Evolutionary conservation across 2,113 vertebrate genomes (phyloP).

Genomic region (Carettochelys insculpta): DNA sequence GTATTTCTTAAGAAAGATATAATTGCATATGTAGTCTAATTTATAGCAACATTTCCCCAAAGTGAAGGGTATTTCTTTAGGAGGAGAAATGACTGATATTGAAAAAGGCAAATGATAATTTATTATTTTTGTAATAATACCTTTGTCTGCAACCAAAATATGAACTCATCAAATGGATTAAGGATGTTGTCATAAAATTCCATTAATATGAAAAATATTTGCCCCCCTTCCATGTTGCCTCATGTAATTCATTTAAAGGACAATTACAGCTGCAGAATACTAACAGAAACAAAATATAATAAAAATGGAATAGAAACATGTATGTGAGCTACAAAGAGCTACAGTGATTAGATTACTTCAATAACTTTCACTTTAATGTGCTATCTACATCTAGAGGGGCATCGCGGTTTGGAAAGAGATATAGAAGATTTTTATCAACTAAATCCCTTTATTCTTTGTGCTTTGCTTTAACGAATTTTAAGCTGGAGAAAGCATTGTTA

Average conservation of each 20-base stretch:
- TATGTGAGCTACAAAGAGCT: neutral
- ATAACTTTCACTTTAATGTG: neutral
- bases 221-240: neutral
- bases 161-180: constrained; percentile 28
- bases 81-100: constrained; percentile 31
- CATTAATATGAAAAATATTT: constrained; percentile 13
- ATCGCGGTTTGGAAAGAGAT: neutral
- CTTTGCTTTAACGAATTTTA: neutral
- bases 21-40: constrained; percentile 46
- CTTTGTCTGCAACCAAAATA: neutral
- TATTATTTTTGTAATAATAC: neutral
- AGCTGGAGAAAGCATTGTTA: neutral
- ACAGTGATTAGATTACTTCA: neutral
- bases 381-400: neutral
- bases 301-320: neutral
- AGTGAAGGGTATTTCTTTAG: constrained; percentile 24
- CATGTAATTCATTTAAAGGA: neutral
- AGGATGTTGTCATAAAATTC: constrained; percentile 23
- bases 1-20: constrained; percentile 51
- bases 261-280: neutral
- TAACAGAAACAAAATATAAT: neutral
- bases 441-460: neutral
- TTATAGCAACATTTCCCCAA: constrained; percentile 33
- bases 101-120: constrained; percentile 12
- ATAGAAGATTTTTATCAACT: neutral